A percentile compares a stretch with the other conserved stretches of the same genome.
Conservation (phyloP, 2,888 invertebrate genomes). For the Tachystola acroxantha region DNA sequence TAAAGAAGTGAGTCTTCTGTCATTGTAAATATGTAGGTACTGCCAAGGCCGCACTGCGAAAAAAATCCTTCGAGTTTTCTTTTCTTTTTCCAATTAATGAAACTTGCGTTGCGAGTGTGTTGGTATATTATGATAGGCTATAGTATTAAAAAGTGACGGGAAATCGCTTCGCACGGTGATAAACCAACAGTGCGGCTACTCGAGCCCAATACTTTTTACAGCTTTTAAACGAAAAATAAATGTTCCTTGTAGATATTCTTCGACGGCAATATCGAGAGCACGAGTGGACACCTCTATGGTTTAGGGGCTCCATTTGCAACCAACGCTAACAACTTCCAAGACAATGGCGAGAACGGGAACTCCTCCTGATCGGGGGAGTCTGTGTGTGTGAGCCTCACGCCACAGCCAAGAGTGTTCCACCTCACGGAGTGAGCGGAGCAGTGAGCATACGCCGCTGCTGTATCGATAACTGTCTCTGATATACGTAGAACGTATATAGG, state of each 20-base stretch:
- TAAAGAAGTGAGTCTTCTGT: slow-evolving; percentile 37
- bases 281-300: slow-evolving; percentile 97
- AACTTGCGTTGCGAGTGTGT: no score
- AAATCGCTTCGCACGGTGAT: no score
- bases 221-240: no score
- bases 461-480: background rate
- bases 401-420: slow-evolving; percentile 11
- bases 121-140: no score
- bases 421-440: slow-evolving; percentile 40
- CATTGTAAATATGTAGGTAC: background rate
- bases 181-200: no score
- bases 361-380: slow-evolving; percentile 44
- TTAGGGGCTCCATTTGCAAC: slow-evolving; percentile 92
- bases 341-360: slow-evolving; percentile 82
- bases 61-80: no score
- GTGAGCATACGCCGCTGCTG: slow-evolving; percentile 13
- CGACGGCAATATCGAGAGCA: slow-evolving; percentile 98
- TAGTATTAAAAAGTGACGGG: no score
- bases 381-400: slow-evolving; percentile 19
- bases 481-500: background rate
- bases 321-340: slow-evolving; percentile 84
- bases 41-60: background rate
- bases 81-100: no score
- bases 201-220: no score
- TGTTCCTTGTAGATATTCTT: slow-evolving; percentile 97